Percentiles rank a stretch among this genome's conserved stretches.
Conservation (phyloP, 2,888 invertebrate species). For the Stenotaenia linearis region DNA sequence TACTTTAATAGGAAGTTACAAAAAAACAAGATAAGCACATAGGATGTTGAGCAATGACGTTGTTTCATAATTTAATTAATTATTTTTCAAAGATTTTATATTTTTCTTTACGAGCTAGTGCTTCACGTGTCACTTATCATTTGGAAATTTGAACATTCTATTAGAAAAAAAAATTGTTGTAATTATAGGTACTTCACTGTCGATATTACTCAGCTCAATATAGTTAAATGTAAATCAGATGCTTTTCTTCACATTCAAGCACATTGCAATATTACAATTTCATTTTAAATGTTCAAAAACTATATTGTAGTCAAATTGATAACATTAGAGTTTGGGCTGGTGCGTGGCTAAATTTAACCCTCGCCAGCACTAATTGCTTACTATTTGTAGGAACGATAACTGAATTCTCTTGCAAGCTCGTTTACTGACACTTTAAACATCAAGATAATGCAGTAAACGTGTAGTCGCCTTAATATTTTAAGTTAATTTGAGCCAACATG, state of each 20-base stretch:
- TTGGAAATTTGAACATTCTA: background rate
- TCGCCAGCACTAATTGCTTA: background rate
- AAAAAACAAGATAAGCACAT: background rate
- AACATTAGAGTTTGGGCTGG: background rate
- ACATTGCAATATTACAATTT: background rate
- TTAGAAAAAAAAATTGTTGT: background rate
- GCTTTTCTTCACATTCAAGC: background rate
- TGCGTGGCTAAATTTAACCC: background rate
- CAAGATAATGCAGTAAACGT: too few relatives aligned
- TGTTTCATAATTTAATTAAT: background rate
- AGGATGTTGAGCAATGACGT: background rate
- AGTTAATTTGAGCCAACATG: too few relatives aligned
- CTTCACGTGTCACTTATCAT: background rate
- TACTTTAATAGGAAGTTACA: too few relatives aligned
- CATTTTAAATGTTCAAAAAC: background rate
- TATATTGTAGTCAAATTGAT: background rate
- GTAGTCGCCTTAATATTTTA: too few relatives aligned
- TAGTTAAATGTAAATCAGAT: background rate
- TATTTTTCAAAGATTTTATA: background rate
- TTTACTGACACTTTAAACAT: background rate
- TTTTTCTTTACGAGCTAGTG: background rate
- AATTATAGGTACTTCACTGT: background rate
- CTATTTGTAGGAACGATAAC: background rate
- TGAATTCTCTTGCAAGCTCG: background rate
- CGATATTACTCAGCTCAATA: background rate